Evolutionary conservation across 92 coral and sea anemone species (phyloP).

Genomic region (Zoanthus sansibaricus): DNA sequence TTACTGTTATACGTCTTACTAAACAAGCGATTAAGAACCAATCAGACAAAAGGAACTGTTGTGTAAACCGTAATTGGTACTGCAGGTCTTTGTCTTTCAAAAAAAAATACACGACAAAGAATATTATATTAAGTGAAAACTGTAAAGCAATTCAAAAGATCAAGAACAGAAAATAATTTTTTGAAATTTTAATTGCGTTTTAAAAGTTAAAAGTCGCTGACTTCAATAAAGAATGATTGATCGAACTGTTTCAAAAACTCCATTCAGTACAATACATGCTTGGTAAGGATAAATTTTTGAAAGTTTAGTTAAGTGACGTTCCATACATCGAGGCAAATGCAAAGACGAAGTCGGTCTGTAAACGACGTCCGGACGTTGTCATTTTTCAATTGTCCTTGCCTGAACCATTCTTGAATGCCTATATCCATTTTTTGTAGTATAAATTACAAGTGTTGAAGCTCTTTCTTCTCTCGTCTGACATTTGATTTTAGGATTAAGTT

Average conservation of each 20-base stretch:
- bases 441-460: too few relatives aligned
- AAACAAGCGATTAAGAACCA: background rate
- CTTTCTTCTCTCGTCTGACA: too few relatives aligned
- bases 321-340: too few relatives aligned
- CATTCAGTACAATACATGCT: background rate
- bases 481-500: too few relatives aligned
- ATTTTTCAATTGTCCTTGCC: too few relatives aligned
- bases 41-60: slow-evolving; percentile 5
- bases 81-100: background rate
- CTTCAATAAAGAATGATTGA: background rate
- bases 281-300: too few relatives aligned
- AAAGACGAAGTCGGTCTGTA: too few relatives aligned
- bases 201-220: background rate
- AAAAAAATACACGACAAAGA: background rate
- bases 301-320: too few relatives aligned
- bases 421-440: too few relatives aligned
- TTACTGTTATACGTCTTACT: background rate
- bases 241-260: background rate
- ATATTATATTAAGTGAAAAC: background rate
- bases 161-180: background rate
- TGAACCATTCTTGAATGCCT: too few relatives aligned
- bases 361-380: too few relatives aligned
- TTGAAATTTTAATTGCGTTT: background rate
- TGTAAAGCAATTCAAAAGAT: background rate
- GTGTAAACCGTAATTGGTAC: slow-evolving; percentile 22